A percentile compares a stretch with the other conserved stretches of the same genome.
These are phyloP conservation scores for Plebejus melissa DNA, from an alignment of 2,888 invertebrate species.

Conservation along the genomic window DNA sequence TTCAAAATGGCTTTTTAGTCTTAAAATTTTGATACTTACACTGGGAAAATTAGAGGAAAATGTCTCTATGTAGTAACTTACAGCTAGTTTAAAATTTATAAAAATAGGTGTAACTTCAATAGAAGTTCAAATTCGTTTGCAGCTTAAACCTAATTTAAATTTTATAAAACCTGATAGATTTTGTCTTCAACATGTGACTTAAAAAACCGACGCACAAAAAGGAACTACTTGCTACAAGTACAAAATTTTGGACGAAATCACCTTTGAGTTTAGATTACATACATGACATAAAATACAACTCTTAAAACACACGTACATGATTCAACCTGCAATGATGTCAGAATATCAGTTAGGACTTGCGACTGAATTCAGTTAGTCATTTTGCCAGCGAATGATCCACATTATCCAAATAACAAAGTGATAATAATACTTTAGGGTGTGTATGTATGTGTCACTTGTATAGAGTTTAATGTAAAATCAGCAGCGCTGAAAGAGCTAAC, in stretches of 20 bases:
- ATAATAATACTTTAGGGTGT: no score
- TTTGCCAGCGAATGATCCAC: no score
- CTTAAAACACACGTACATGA: background rate
- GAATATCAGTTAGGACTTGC: background rate
- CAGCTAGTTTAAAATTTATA: no score
- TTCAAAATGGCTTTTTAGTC: background rate
- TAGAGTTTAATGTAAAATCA: no score
- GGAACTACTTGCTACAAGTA: background rate
- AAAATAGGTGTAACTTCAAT: background rate
- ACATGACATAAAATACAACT: background rate
- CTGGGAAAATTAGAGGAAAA: no score
- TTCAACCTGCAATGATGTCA: background rate
- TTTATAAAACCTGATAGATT: background rate
- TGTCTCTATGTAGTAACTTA: no score
- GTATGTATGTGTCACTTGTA: no score
- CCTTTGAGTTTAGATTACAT: background rate
- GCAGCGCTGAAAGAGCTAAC: no score
- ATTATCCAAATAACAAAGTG: no score
- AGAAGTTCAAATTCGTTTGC: background rate
- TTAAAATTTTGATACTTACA: no score
- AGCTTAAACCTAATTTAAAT: background rate
- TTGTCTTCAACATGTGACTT: background rate
- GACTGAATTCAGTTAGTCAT: no score
- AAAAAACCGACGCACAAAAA: no score
- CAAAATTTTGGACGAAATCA: background rate